Conservation (phyloP, 2,888 invertebrate genomes). For the Anodontia alba region DNA sequence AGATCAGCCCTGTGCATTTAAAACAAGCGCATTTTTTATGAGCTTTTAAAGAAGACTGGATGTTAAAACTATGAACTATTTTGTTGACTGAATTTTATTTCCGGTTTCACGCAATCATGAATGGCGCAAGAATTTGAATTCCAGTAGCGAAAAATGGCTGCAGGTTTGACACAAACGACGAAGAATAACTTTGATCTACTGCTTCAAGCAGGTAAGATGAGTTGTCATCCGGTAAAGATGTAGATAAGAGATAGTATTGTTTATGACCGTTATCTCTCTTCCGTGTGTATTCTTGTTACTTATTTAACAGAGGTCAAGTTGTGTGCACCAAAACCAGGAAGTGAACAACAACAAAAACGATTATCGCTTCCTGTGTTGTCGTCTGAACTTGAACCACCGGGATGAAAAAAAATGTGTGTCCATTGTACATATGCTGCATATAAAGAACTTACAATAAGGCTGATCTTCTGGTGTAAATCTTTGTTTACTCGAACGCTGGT, state of each 20-base stretch:
- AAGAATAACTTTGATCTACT: conserved; percentile 74
- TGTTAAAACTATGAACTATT: conserved; percentile 59
- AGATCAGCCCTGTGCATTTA: no score
- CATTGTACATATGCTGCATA: no score
- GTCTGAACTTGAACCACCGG: no score
- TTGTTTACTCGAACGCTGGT: no score
- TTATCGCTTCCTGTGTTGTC: conserved; percentile 75
- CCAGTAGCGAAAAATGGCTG: conserved; percentile 63
- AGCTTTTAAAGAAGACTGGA: no score
- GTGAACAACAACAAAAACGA: conserved; percentile 68
- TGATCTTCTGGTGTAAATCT: no score
- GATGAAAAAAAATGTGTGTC: no score
- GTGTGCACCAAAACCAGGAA: conserved; percentile 71
- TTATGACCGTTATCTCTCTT: background rate
- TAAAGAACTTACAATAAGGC: no score
- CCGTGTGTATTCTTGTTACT: background rate
- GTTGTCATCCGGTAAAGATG: background rate
- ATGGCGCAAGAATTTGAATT: conserved; percentile 67
- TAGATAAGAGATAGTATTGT: background rate
- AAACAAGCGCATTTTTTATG: no score
- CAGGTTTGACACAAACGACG: conserved; percentile 56
- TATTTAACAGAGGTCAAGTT: conserved; percentile 8
- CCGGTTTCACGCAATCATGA: conserved; percentile 64
- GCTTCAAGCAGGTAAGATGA: conserved; percentile 76
- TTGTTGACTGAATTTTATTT: conserved; percentile 55